Evolutionary conservation across 2,113 vertebrate genomes (phyloP), one percentile per base, ranked within the genome.

Genomic region (Balaenoptera acutorostrata): DNA sequence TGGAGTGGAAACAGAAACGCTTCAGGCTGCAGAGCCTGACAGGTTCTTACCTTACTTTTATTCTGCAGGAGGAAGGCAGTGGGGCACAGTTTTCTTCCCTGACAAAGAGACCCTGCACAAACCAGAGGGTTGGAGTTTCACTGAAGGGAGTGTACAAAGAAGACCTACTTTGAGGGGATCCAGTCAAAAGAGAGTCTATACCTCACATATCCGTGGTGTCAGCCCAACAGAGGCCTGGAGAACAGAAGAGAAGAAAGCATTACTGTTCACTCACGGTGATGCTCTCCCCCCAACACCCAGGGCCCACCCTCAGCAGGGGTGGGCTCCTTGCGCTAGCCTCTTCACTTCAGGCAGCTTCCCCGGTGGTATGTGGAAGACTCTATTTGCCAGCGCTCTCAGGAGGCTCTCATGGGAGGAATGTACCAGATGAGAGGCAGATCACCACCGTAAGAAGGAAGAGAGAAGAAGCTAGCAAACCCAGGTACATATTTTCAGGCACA

Each of bases 201-300:
- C 99, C 99, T 99, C 99, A 98, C 99, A 99, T 98, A 99, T 99
- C 84, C 99, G 99, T 55, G 99, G 99, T 4, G 99, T 99, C 98
- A 99, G 97, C 49, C 99, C 99, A 93, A 99, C 94, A 80, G 99
- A 99, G 75, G 99, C 99, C 99, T 99, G 97, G 46, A 97, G 94
- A 98, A 93, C 59, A 97, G 83, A 98, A 97, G 25, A 96, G 87
- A 97, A 86, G 49, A 49, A 97, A 84, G 39, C 7, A 41, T 93
- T 78, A 91, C 31, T 83, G 10, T 59, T 81, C 39, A 41, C 15
- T 78, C 63, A 20, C 0, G 4, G 11, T 69, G 64, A 75, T 49
- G 25, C 21, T 80, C 87, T 72, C 41, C 17, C 8, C 10, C 4
- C 44, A 85, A 64, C 2, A 59, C n/a, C 61, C 85, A 33, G 41